Base-by-base conservation (phyloP, 2,797 vertebrate species). In the Trachops cirrhosus region DNA sequence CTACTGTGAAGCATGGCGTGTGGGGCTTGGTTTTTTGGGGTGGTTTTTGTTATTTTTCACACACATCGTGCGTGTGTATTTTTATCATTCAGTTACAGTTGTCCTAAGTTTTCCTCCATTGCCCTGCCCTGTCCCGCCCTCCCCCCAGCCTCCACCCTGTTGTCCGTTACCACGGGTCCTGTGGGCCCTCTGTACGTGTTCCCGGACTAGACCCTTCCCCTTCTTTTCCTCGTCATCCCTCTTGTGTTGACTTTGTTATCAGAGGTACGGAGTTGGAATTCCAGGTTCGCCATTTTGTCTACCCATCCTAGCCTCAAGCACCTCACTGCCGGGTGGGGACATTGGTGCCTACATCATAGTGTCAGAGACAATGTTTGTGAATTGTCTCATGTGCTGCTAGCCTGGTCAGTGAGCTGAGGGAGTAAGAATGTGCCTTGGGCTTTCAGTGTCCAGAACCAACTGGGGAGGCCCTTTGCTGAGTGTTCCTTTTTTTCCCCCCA, bases 401-500 rank as follows among this genome's bases (percentile, higher is more conserved):
- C 2, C 0, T 44, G 46, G 52, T 54, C 32, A 24, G 37, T 48
- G n/a, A 75, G 9, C 21, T 24, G 39, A 91, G 32, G 32, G 18
- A 29, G 59, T 62, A 89, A 39, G 29, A 37, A 19, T 22, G 32
- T 75, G 21, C 11, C 9, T 70, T 39, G 70, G 84, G 57, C 29
- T 91, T 50, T 91, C 18, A 64, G 29, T 94, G 37, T 59, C 24
- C 64, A 59, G 80, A 92, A 32, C 52, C 9, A 39, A 52, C 9
- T 48, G 26, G 0, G 34, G 67, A 74, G 29, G 68, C 26, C 24
- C 41, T 22, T 67, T 78, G 29, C 18, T 93, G 32, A 95, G 10
- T 86, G 96, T 41, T 80, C 67, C 19, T 46, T 46, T 46, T 93
- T 80, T 94, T 57, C 59, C 59, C 59, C 54, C 86, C 89, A 78